These are phyloP conservation scores for Drosophila anomelani DNA, from an alignment of 2,888 invertebrate species.

Conservation along the genomic window DNA sequence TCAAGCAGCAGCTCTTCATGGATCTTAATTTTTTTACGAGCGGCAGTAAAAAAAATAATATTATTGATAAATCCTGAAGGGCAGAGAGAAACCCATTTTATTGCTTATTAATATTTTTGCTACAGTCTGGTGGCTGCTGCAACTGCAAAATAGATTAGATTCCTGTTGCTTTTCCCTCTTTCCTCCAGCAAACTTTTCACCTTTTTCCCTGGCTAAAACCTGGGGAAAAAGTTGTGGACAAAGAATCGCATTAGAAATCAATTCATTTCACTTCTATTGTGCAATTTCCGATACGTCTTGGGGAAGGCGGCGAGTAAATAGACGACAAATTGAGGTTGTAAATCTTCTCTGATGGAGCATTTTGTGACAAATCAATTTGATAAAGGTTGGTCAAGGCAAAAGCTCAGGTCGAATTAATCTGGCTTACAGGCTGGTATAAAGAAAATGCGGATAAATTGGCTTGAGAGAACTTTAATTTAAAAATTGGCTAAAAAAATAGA, in stretches of 20 bases:
- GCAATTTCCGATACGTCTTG: conserved; percentile 65
- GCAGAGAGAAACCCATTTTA: conserved; percentile 38
- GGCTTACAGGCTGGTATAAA: neutral
- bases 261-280: conserved; percentile 75
- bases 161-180: conserved; percentile 33
- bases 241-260: conserved; percentile 68
- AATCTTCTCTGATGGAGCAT: conserved; percentile 55
- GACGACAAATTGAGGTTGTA: conserved; percentile 70
- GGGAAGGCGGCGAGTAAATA: conserved; percentile 57
- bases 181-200: neutral
- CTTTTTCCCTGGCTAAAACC: neutral
- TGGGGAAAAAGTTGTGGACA: neutral
- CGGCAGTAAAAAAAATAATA: conserved; percentile 61
- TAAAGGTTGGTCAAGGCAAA: conserved; percentile 40
- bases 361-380: conserved; percentile 61
- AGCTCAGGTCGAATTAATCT: conserved; percentile 28
- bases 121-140: conserved; percentile 12
- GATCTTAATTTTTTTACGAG: conserved; percentile 43
- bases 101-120: conserved; percentile 60
- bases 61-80: conserved; percentile 50
- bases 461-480: conserved; percentile 2
- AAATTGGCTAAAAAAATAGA: neutral
- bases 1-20: conserved; percentile 39
- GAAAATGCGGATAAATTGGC: conserved; percentile 1
- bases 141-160: conserved; percentile 65